phyloP scores from a whole-genome alignment of 2,888 invertebrate genomes.

The Leucoma salicis region DNA sequence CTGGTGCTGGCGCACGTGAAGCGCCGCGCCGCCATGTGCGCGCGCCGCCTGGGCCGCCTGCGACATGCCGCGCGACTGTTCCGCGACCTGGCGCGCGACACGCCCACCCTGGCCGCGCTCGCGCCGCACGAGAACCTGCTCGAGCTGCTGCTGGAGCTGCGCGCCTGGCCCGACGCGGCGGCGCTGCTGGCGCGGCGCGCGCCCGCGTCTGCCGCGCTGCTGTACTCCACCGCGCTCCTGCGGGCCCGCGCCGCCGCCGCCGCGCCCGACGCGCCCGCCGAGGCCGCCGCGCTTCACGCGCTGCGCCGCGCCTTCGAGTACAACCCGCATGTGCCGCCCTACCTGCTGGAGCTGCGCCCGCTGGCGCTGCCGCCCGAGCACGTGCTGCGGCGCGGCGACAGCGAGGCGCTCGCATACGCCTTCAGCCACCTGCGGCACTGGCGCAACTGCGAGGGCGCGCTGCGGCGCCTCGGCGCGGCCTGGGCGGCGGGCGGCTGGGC shows the following conservation, averaged over 20 bases:
- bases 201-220: constrained; percentile 96
- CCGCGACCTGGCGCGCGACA: constrained; percentile 97
- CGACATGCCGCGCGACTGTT: constrained; percentile 98
- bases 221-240: constrained; percentile 96
- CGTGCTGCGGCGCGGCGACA: constrained; percentile 96
- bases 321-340: constrained; percentile 99
- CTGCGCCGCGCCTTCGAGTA: constrained; percentile 96
- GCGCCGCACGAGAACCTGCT: constrained; percentile 96
- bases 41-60: constrained; percentile 94
- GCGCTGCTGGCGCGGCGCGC: constrained; percentile 80
- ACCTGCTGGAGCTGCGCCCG: constrained; percentile 96
- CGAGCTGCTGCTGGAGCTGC: constrained; percentile 96
- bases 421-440: constrained; percentile 98
- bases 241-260: constrained; percentile 94
- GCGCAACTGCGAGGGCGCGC: constrained; percentile 97
- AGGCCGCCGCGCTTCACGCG: constrained; percentile 94
- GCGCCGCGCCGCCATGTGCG: constrained; percentile 98
- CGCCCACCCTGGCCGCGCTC: constrained; percentile 95
- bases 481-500: constrained; percentile 85
- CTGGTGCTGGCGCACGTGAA: constrained; percentile 97
- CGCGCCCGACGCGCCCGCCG: constrained; percentile 91
- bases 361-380: constrained; percentile 98
- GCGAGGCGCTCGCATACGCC: constrained; percentile 97
- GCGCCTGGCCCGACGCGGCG: constrained; percentile 94
- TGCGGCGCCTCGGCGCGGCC: constrained; percentile 93